phyloP scores from a whole-genome alignment of 2,113 vertebrate species.

The Platichthys flesus region DNA sequence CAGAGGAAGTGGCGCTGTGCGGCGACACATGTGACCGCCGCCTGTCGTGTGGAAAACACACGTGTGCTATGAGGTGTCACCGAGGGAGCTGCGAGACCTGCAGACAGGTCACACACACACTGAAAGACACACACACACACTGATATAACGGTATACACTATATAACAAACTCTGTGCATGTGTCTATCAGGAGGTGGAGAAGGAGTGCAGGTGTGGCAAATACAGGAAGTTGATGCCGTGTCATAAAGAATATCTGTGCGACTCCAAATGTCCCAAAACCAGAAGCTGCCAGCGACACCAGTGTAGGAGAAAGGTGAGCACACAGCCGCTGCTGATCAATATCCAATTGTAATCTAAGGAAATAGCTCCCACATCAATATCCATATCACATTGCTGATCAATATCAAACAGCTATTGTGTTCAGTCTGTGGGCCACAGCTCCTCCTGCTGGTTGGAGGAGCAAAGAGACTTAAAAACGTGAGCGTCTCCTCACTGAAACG shows the following conservation, averaged over 20 bases:
- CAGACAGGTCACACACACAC: constrained; percentile 86
- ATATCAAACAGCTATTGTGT: background rate
- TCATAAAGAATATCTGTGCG: constrained; percentile 94
- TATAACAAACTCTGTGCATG: constrained; percentile 7
- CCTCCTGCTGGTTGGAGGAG: background rate
- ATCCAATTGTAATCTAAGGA: too few relatives aligned
- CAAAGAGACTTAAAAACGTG: background rate
- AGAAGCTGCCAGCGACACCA: constrained; percentile 93
- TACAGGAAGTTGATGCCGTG: constrained; percentile 90
- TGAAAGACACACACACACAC: constrained; percentile 26
- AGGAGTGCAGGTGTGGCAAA: constrained; percentile 93
- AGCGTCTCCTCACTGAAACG: background rate
- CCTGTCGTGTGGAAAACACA: constrained; percentile 92
- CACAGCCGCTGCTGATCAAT: background rate
- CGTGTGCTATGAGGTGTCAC: constrained; percentile 96
- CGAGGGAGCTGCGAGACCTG: constrained; percentile 94
- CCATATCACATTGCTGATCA: too few relatives aligned
- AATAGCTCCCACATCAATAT: too few relatives aligned
- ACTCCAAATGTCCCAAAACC: constrained; percentile 91
- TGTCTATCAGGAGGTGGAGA: constrained; percentile 90
- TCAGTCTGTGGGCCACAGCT: background rate
- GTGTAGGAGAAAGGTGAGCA: constrained; percentile 91
- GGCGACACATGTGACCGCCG: constrained; percentile 94
- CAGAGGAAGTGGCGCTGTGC: constrained; percentile 92
- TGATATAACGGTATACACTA: background rate